phyloP scores from a whole-genome alignment of 2,797 vertebrate genomes.

The Philypnodon macrostomus region DNA sequence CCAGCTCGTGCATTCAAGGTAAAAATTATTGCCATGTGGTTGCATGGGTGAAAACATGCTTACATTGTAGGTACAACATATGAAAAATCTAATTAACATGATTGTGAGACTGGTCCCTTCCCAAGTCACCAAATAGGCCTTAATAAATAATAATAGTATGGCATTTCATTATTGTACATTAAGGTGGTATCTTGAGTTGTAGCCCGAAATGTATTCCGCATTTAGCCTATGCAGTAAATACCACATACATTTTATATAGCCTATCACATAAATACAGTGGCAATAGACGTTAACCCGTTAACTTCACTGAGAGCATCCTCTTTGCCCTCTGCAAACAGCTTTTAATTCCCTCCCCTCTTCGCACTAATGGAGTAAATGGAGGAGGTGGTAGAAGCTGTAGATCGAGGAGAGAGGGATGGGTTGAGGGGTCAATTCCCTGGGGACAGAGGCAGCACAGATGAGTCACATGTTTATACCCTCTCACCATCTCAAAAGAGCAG shows the following conservation, averaged over 20 bases:
- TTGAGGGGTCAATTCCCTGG: constrained; percentile 34
- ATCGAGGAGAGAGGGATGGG: background rate
- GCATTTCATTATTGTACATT: too few species aligned
- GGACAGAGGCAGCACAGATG: constrained; percentile 55
- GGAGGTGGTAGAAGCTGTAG: background rate
- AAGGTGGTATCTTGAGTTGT: background rate
- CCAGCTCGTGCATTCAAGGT: too few species aligned
- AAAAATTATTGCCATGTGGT: too few species aligned
- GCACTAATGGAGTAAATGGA: constrained; percentile 49
- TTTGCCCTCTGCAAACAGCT: constrained; percentile 46
- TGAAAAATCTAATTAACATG: too few species aligned
- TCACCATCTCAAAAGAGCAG: constrained; percentile 10
- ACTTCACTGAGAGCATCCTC: background rate
- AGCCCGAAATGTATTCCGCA: background rate
- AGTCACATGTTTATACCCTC: constrained; percentile 49
- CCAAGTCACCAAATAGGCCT: too few species aligned
- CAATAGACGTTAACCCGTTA: background rate
- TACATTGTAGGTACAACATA: too few species aligned
- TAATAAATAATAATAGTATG: too few species aligned
- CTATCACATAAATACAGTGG: background rate
- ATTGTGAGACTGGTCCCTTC: too few species aligned
- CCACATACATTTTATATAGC: too few species aligned
- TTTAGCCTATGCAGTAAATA: background rate
- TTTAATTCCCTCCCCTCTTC: constrained; percentile 59
- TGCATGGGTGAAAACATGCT: too few species aligned